Conservation (phyloP, 2,797 vertebrate species). For the Crocodylus rhombifer region DNA sequence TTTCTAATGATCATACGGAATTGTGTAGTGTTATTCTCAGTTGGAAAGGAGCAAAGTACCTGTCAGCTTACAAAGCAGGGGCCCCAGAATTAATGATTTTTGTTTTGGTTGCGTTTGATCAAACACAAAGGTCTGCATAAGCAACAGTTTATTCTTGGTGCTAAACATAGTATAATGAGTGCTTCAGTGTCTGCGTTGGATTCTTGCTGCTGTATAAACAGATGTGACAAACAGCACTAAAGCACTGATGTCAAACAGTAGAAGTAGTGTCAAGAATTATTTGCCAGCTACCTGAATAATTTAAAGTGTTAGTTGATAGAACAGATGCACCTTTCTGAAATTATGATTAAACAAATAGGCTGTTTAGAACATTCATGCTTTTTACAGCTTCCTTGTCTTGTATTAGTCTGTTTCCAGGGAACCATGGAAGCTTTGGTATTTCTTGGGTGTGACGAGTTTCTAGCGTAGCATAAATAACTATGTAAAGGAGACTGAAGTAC, state of each 20-base stretch:
- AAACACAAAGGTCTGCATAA: neutral
- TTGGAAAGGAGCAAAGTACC: neutral
- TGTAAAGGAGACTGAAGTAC: conserved; percentile 2
- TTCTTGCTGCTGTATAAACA: neutral
- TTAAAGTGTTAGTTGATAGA: neutral
- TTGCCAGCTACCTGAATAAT: neutral
- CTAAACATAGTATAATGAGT: neutral
- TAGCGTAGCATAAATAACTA: conserved; percentile 21
- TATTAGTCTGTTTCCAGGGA: neutral
- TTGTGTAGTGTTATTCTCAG: neutral
- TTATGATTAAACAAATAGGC: neutral
- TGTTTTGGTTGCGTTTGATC: neutral
- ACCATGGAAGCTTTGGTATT: conserved; percentile 50
- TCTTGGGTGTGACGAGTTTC: conserved; percentile 63
- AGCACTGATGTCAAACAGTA: neutral
- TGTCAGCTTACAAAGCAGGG: neutral
- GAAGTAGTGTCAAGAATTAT: neutral
- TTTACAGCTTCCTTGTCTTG: neutral
- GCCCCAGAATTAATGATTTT: neutral
- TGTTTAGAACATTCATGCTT: neutral
- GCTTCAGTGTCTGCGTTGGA: neutral
- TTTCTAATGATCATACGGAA: neutral
- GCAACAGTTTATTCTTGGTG: neutral
- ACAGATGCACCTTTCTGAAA: neutral
- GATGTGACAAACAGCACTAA: neutral